phyloP scores from a whole-genome alignment of 2,113 vertebrate species.

The Porphyrio hochstetteri region DNA sequence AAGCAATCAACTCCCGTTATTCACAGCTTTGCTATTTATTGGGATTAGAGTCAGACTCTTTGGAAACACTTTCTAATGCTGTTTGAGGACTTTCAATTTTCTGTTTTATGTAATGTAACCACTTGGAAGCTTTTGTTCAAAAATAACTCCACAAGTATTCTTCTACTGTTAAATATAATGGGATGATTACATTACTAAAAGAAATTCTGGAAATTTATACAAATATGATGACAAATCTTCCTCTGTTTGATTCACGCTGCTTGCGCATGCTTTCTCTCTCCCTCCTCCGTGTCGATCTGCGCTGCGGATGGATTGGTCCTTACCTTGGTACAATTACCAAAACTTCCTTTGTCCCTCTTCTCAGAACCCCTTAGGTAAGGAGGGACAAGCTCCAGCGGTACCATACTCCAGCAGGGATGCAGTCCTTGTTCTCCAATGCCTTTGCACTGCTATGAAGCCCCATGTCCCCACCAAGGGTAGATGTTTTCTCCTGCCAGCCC shows the following conservation, averaged over 20 bases:
- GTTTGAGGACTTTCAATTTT: background rate
- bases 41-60: background rate
- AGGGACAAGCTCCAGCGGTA: background rate
- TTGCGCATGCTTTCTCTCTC: background rate
- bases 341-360: background rate
- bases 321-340: background rate
- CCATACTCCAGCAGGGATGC: background rate
- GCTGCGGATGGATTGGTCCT: background rate
- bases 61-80: background rate
- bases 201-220: background rate
- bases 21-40: background rate
- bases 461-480: rapidly evolving
- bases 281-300: background rate
- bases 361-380: background rate
- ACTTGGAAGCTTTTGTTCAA: constrained; percentile 12
- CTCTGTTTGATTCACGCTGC: background rate
- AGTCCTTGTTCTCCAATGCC: background rate
- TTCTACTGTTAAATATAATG: background rate
- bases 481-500: background rate
- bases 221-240: background rate
- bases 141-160: constrained; percentile 15
- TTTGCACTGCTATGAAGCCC: background rate
- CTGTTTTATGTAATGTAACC: background rate
- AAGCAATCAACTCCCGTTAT: background rate
- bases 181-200: background rate